Percentiles rank a stretch among this genome's conserved stretches.
Conservation (phyloP, 2,888 invertebrate genomes). For the Ennomos erosarius region DNA sequence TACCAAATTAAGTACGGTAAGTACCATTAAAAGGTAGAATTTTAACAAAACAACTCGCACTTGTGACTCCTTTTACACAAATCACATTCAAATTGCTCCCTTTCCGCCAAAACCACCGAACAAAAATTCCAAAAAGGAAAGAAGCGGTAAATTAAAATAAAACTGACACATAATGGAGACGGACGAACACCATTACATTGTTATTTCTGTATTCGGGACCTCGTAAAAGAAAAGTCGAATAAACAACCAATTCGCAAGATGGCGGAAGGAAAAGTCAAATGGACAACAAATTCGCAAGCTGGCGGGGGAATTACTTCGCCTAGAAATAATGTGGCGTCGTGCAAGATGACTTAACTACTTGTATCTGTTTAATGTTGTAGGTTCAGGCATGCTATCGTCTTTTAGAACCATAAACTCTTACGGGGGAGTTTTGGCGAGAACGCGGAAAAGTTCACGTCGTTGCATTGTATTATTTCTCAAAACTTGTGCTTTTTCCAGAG, state of each 20-base stretch:
- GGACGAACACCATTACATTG: constrained; percentile 5
- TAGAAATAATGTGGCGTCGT: constrained; percentile 1
- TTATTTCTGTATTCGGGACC: not conserved
- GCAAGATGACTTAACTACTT: not conserved
- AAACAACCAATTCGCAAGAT: constrained; percentile 14
- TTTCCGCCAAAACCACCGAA: not conserved
- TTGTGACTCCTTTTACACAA: too few relatives aligned
- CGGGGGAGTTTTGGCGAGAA: too few relatives aligned
- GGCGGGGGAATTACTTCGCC: constrained; percentile 7
- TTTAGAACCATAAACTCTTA: too few relatives aligned
- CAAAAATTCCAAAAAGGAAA: constrained; percentile 3
- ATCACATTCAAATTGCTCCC: too few relatives aligned
- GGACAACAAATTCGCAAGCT: constrained; percentile 12
- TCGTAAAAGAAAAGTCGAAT: constrained; percentile 18
- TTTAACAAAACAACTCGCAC: too few relatives aligned
- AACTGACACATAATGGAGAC: constrained; percentile 2
- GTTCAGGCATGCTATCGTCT: too few relatives aligned
- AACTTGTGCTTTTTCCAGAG: too few relatives aligned
- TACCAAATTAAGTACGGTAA: too few relatives aligned
- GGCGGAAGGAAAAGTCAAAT: constrained; percentile 18
- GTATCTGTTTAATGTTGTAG: too few relatives aligned
- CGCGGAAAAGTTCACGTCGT: too few relatives aligned
- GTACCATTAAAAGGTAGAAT: too few relatives aligned
- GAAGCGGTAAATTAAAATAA: constrained; percentile 8
- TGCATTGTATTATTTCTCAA: too few relatives aligned